Evolutionary conservation across 1,140 invertebrate species (phyloP), one percentile per base, ranked within the genome.

Genomic region (Drosophila ananassae): DNA sequence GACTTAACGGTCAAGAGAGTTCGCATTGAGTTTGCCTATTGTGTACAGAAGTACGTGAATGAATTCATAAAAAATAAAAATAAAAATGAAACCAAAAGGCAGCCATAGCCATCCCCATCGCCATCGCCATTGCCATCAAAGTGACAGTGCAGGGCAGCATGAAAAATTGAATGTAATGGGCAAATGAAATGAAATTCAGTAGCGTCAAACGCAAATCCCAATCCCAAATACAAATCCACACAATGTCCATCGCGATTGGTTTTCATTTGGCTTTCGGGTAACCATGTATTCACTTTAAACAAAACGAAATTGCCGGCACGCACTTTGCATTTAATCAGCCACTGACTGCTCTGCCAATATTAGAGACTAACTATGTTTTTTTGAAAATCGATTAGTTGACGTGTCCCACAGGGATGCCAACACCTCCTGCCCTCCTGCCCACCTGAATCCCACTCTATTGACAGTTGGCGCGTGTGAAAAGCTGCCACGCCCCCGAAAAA

Each of bases 91-190:
- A 82, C 52, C 58, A 79, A 57, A 44, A 69, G 44, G 34, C 71
- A 41, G 39, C 32, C 30, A 46, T 21, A 8, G 41, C 13, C 41
- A 46, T 2, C 6, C 0, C 17, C 17, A 17, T 17, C 17, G 17
- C 17, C 17, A 17, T 17, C 17, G 17, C 17, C 17, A 46, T 21
- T 21, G 41, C 13, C 41, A 46, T 2, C 6, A 17, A 0, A 44
- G 44, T 22, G 44, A 24, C 47, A 52, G 32, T 68, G 81, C 46
- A 41, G 54, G 60, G 61, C 60, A 73, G 73, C 67, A 51, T 69
- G 68, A 87, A 85, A 85, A 87, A 85, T 85, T 85, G 78, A 85
- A 85, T 85, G 66, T 87, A 87, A 85, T 82, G 82, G 28, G 64
- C 73, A 87, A 85, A 87, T 85, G 77, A 87, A 85, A 87, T 85